Evolutionary conservation across 2,113 vertebrate species (phyloP), one percentile per base, ranked within the genome.

Genomic region (Plecturocebus donacophilus): DNA sequence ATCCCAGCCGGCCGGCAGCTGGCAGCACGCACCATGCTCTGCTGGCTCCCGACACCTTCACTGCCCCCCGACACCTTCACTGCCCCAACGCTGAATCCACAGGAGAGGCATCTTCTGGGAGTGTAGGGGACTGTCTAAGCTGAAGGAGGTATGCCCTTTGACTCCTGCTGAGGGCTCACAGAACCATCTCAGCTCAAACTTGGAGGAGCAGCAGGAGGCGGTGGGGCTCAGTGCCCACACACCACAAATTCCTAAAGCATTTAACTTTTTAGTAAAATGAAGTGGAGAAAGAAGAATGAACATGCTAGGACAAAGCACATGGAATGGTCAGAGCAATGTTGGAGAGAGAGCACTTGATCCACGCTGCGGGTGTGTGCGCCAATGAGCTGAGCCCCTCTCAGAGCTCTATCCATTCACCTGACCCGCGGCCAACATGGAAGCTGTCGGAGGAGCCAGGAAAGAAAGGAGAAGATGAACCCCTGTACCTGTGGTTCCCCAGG

Each of bases 171-270:
- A 75, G 73, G 54, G 56, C 64, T 76, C 2, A 40, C 42, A 40
- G 66, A 75, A 8, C 40, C 17, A 10, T 40, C 13, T n/a, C 27
- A 2, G 70, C 2, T 80, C 8, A 58, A 93, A 88, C 17, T 38
- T 38, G 85, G 96, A 40, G 92, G 87, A 93, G 30, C 40, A 21
- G 87, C 80, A 87, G 86, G 93, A 82, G 87, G 87, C 42, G 32
- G n/a, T n/a, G 45, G 47, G 75, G 75, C 19, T 94, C 27, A 75
- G 64, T 38, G 87, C 47, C 75, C 52, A 5, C 40, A 68, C 64
- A 35, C 86, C 13, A 30, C 2, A 64, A 64, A 54, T 42, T 47
- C 82, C 76, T 52, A 16, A 40, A 75, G 92, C 83, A 58, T 70
- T 73, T 92, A 66, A 47, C 35, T 87, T 87, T 42, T 21, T 23